Percentiles rank a stretch among this genome's conserved stretches.
Conservation (phyloP, 23 tunicate species). For the Clavelina lepadiformis region DNA sequence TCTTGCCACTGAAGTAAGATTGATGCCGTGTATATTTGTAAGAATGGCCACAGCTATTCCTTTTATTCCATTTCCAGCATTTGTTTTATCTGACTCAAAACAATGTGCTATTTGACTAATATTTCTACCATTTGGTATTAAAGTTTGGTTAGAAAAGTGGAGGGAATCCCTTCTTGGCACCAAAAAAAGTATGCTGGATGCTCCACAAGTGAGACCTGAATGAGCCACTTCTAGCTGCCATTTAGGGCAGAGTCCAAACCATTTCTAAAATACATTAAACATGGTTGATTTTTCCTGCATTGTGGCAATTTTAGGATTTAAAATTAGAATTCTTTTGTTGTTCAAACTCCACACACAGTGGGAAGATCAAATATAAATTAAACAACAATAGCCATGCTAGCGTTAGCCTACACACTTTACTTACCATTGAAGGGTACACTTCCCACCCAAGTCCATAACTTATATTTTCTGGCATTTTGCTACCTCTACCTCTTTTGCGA, state of each 20-base stretch:
- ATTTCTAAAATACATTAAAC: neutral
- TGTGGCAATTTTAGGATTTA: too few relatives aligned
- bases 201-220: slow-evolving; percentile 50
- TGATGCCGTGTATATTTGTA: slow-evolving; percentile 42
- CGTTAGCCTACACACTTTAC: too few relatives aligned
- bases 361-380: too few relatives aligned
- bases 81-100: neutral
- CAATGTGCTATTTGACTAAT: too few relatives aligned
- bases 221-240: slow-evolving; percentile 22
- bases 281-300: too few relatives aligned
- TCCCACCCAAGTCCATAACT: slow-evolving; percentile 59
- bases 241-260: slow-evolving; percentile 18
- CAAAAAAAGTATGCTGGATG: slow-evolving; percentile 47
- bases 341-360: too few relatives aligned
- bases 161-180: too few relatives aligned
- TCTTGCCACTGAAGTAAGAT: slow-evolving; percentile 33
- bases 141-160: neutral
- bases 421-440: slow-evolving; percentile 26
- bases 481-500: neutral
- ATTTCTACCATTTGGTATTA: neutral
- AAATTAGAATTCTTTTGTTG: too few relatives aligned
- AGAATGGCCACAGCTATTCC: slow-evolving; percentile 58
- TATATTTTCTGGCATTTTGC: neutral
- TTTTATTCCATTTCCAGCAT: too few relatives aligned
- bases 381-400: too few relatives aligned